Evolutionary conservation across 2,888 invertebrate genomes (phyloP).

Genomic region (Tethea ocularis): DNA sequence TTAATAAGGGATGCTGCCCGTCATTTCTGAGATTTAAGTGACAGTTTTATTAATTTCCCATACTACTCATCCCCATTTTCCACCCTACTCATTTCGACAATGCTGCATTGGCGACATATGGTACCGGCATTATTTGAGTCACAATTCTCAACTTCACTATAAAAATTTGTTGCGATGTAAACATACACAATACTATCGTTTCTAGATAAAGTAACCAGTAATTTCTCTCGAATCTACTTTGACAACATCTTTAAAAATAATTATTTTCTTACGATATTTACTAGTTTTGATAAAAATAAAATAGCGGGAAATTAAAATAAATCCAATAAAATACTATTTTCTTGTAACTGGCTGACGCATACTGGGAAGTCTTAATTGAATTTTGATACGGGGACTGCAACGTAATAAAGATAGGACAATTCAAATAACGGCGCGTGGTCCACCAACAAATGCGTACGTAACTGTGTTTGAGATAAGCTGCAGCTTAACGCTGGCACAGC

Average conservation of each 20-base stretch:
- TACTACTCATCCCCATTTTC: conserved; percentile 75
- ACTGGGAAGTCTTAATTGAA: conserved; percentile 51
- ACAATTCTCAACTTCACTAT: conserved; percentile 40
- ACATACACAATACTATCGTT: neutral
- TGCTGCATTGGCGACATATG: conserved; percentile 71
- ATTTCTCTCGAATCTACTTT: neutral
- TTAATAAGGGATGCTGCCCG: conserved; percentile 66
- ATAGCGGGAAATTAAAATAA: neutral
- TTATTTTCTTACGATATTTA: neutral
- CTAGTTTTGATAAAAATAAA: neutral
- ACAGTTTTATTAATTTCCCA: conserved; percentile 91
- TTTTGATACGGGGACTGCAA: conserved; percentile 56
- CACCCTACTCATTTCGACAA: conserved; percentile 76
- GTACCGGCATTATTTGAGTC: conserved; percentile 55
- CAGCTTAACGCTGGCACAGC: conserved; percentile 74
- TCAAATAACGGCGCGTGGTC: conserved; percentile 68
- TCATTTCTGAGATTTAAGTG: conserved; percentile 85
- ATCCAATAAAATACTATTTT: neutral
- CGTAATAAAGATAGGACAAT: conserved; percentile 68
- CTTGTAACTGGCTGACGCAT: conserved; percentile 23
- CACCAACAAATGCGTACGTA: conserved; percentile 70
- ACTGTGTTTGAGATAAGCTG: conserved; percentile 73
- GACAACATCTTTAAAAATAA: neutral
- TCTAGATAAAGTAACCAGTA: neutral
- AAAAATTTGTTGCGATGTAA: conserved; percentile 27